Conservation (phyloP, 2,888 invertebrate genomes). For the Campoplex nolae region DNA sequence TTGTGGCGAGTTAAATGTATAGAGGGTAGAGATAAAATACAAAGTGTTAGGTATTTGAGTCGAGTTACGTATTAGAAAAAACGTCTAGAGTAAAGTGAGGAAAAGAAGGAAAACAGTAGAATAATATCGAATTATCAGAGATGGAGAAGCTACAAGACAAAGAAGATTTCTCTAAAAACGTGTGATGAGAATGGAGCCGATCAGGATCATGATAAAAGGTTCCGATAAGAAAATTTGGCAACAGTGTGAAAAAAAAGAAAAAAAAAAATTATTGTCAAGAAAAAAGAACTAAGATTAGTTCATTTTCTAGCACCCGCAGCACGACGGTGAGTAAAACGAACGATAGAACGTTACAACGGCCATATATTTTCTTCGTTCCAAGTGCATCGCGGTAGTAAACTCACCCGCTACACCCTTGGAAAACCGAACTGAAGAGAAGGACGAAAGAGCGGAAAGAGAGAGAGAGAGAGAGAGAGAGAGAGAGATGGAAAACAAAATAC, state of each 20-base stretch:
- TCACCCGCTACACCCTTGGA: neutral
- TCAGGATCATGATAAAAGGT: conserved; percentile 59
- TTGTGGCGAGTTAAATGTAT: too few relatives aligned
- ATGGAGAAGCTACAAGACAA: conserved; percentile 60
- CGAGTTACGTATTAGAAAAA: too few relatives aligned
- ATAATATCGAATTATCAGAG: conserved; percentile 49
- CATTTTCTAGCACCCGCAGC: neutral
- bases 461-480: too few relatives aligned
- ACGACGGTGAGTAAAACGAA: conserved; percentile 28
- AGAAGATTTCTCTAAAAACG: conserved; percentile 40
- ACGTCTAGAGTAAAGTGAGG: conserved; percentile 3
- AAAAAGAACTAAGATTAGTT: neutral
- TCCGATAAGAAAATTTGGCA: conserved; percentile 52
- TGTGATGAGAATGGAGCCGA: conserved; percentile 50
- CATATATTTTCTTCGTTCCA: conserved; percentile 55
- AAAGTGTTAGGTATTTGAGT: too few relatives aligned
- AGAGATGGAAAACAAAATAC: neutral
- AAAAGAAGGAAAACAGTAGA: conserved; percentile 14
- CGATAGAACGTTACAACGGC: conserved; percentile 53
- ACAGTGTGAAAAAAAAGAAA: conserved; percentile 22
- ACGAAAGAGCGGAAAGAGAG: neutral
- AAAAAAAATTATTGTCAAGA: conserved; percentile 63
- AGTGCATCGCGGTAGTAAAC: conserved; percentile 57
- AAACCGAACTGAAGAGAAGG: conserved; percentile 27
- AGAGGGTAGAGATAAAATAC: too few relatives aligned